Conservation (phyloP, 2,113 vertebrate species). For the Alaudala cheleensis region DNA sequence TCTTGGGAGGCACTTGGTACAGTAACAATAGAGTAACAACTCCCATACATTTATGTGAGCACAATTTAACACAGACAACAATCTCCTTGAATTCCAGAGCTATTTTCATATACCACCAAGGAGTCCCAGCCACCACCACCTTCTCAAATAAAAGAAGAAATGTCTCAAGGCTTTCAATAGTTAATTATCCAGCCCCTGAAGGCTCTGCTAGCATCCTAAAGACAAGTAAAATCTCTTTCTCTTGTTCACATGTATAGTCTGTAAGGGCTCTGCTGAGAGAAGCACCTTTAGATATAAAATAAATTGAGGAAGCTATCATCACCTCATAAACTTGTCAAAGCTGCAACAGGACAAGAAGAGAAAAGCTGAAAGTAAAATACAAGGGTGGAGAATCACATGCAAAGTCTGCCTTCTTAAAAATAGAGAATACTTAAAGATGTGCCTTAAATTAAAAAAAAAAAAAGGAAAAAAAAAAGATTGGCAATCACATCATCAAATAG, state of each 20-base stretch:
- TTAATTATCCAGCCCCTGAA: not conserved
- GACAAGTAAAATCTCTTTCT: not conserved
- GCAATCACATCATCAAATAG: not conserved
- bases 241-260: not conserved
- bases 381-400: not conserved
- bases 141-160: not conserved
- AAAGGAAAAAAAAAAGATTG: not conserved
- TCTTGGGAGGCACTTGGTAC: not conserved
- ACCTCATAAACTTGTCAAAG: not conserved
- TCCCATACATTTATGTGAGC: not conserved
- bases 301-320: not conserved
- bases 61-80: not conserved
- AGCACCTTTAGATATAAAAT: not conserved
- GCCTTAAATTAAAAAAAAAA: not conserved
- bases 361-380: not conserved
- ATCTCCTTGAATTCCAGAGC: not conserved
- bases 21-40: not conserved
- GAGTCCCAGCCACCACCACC: not conserved
- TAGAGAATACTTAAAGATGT: not conserved
- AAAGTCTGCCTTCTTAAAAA: not conserved
- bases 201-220: not conserved
- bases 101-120: not conserved
- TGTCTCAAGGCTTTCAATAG: not conserved
- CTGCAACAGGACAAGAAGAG: not conserved
- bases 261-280: not conserved